Conservation (phyloP, 2,113 vertebrate genomes). For the Guaruba guarouba region DNA sequence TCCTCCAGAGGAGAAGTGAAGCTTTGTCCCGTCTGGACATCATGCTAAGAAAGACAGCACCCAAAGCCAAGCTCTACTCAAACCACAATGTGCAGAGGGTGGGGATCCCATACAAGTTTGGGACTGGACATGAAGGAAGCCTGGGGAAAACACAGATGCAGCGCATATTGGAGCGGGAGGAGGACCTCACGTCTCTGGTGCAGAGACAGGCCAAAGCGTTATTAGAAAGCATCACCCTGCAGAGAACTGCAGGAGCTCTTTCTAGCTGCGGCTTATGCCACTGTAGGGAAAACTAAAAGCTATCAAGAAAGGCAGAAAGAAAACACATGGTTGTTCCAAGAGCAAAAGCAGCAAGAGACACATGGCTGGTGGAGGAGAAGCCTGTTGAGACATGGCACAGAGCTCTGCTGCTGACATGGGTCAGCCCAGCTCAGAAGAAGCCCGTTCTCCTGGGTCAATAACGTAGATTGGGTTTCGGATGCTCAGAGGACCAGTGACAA, state of each 20-base stretch:
- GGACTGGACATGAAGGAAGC: not conserved
- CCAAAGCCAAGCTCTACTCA: not conserved
- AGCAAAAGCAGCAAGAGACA: not conserved
- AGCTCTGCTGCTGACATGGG: not conserved
- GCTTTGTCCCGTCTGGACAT: not conserved
- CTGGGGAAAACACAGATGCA: not conserved
- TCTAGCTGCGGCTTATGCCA: not conserved
- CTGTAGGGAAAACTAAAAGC: not conserved
- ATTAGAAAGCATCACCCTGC: conserved; percentile 31
- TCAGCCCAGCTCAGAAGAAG: not conserved
- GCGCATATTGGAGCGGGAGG: not conserved
- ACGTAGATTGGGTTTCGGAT: not conserved
- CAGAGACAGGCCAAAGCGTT: not conserved
- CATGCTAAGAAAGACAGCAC: not conserved
- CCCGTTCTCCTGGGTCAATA: not conserved
- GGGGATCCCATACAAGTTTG: not conserved
- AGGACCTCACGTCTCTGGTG: not conserved
- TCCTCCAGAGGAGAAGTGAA: not conserved
- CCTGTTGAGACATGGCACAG: rapidly evolving
- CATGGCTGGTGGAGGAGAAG: not conserved
- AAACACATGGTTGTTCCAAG: not conserved
- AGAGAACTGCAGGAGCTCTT: not conserved
- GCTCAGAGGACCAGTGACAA: conserved; percentile 45
- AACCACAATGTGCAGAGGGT: not conserved
- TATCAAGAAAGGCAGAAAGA: not conserved